phyloP scores from a whole-genome alignment of 1,140 invertebrate genomes.

The Sinella curviseta region DNA sequence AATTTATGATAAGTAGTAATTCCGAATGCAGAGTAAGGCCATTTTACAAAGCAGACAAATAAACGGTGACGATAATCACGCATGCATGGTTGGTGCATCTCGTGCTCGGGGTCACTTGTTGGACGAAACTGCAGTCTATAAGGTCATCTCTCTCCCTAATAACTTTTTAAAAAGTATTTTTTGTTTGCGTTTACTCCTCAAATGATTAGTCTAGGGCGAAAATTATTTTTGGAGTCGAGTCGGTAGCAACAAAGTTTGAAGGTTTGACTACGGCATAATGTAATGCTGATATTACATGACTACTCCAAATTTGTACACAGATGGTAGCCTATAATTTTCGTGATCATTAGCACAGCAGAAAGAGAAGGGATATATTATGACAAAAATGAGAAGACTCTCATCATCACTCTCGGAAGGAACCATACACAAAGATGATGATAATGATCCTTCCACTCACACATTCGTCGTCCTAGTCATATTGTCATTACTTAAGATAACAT shows the following conservation, averaged over 20 bases:
- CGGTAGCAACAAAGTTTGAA: conserved; percentile 4
- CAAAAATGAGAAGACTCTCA: neutral
- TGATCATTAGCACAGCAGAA: conserved; percentile 14
- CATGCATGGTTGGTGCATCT: neutral
- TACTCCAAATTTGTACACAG: conserved; percentile 19
- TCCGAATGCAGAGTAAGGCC: neutral
- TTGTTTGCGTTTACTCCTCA: no score
- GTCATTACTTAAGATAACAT: conserved; percentile 23
- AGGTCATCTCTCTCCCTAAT: neutral
- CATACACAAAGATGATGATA: neutral
- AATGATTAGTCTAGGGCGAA: no score
- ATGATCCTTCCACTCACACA: no score
- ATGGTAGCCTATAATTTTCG: conserved; percentile 3
- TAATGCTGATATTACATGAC: neutral
- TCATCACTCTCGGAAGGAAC: neutral
- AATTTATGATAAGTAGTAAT: neutral
- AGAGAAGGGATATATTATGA: neutral
- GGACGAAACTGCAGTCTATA: neutral
- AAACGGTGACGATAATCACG: neutral
- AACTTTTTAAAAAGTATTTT: no score
- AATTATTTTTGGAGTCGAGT: no score
- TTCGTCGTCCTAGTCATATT: neutral
- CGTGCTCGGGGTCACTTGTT: neutral
- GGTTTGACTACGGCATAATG: neutral
- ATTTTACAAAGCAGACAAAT: neutral